Percentiles rank a stretch among this genome's conserved stretches.
phyloP scores from a whole-genome alignment of 2,113 vertebrate species.

The Cricetomys ansorgei region DNA sequence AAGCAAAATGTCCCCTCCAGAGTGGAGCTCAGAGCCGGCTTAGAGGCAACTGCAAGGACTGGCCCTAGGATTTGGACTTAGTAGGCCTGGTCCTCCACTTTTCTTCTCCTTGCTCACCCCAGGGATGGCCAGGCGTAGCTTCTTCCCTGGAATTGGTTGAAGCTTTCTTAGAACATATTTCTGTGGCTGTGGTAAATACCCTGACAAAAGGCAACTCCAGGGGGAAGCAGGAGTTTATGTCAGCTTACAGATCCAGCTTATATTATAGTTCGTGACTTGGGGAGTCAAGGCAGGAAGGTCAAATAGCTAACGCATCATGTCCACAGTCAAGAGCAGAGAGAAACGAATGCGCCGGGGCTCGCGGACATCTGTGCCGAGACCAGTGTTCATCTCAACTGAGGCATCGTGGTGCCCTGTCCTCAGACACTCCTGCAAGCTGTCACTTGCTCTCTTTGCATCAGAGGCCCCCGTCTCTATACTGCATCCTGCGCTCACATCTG shows the following conservation, averaged over 20 bases:
- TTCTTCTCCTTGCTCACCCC: background rate
- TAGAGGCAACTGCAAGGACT: background rate
- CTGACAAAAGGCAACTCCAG: background rate
- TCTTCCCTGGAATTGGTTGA: background rate
- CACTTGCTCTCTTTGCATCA: background rate
- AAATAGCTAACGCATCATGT: background rate
- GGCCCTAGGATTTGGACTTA: background rate
- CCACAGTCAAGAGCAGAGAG: background rate
- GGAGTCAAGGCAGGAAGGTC: background rate
- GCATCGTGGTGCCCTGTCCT: background rate
- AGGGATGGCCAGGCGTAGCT: background rate
- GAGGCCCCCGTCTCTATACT: too few relatives aligned
- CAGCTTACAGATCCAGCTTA: background rate
- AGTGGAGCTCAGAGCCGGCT: background rate
- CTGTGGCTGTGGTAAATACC: background rate
- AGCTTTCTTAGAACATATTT: background rate
- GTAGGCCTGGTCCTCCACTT: background rate
- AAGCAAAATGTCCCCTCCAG: background rate
- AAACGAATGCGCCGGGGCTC: background rate
- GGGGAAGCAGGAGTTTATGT: too few relatives aligned
- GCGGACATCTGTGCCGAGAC: rapidly evolving
- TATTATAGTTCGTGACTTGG: background rate
- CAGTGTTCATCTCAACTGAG: background rate
- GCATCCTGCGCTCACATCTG: background rate
- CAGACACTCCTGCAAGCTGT: background rate